Evolutionary conservation across 2,888 invertebrate species (phyloP).

Genomic region (Aphodius sticticus): DNA sequence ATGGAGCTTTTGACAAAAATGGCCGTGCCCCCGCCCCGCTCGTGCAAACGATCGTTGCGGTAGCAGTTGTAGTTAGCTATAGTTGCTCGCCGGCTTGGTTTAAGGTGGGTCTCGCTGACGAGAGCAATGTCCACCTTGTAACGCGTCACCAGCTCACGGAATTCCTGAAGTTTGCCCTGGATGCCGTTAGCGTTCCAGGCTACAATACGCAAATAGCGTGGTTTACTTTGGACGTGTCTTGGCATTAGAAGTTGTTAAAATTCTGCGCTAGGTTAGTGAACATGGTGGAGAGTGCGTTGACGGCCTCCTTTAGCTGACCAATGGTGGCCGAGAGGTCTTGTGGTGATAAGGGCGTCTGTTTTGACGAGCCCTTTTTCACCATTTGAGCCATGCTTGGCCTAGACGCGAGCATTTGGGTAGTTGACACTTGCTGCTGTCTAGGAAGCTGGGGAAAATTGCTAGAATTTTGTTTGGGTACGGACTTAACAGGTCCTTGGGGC

Average conservation of each 20-base stretch:
- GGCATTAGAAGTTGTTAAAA: background rate
- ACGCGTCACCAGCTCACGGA: background rate
- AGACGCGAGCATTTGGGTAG: background rate
- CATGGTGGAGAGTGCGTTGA: background rate
- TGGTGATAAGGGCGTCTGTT: background rate
- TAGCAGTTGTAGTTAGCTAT: background rate
- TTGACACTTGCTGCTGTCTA: background rate
- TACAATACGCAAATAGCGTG: background rate
- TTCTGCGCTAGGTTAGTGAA: background rate
- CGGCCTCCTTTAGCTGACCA: background rate
- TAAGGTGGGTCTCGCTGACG: background rate
- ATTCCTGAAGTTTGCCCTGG: background rate
- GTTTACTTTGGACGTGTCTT: background rate
- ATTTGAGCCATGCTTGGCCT: background rate
- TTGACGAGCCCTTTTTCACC: background rate
- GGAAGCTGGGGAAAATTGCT: background rate
- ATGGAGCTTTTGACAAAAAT: background rate
- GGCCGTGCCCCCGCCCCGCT: background rate
- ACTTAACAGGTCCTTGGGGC: background rate
- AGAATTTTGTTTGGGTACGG: no score
- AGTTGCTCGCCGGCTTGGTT: background rate
- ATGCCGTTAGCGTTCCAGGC: background rate
- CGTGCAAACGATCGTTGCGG: background rate
- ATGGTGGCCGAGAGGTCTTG: background rate
- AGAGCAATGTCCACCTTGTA: background rate